Percentiles rank a stretch among this genome's conserved stretches.
Conservation (phyloP, 2,888 invertebrate species). For the Rotaria sp. region DNA sequence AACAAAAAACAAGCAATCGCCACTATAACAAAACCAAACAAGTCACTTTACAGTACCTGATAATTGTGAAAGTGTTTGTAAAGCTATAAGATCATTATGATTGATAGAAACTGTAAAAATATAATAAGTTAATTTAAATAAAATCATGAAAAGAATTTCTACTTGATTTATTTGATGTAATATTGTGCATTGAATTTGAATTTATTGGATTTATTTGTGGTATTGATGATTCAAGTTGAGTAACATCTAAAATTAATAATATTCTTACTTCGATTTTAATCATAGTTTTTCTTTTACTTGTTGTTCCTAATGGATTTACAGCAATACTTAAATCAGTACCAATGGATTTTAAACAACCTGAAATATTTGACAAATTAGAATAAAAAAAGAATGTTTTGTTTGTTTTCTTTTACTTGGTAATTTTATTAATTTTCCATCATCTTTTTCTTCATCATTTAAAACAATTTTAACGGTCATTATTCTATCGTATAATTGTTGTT, state of each 20-base stretch:
- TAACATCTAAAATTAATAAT: no score
- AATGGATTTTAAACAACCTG: slow-evolving; percentile 33
- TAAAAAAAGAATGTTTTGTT: background rate
- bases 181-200: background rate
- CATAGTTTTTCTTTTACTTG: no score
- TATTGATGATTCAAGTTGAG: background rate
- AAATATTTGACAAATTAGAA: background rate
- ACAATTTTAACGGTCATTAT: slow-evolving; percentile 86
- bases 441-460: slow-evolving; percentile 45
- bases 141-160: background rate
- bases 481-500: slow-evolving; percentile 71
- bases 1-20: background rate
- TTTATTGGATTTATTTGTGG: background rate
- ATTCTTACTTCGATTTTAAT: no score
- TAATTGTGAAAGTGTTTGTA: slow-evolving; percentile 1
- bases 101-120: background rate
- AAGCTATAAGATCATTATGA: background rate
- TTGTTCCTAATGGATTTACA: background rate
- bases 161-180: background rate
- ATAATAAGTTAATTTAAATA: background rate
- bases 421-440: slow-evolving; percentile 18
- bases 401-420: background rate
- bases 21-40: background rate
- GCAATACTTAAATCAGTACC: slow-evolving; percentile 30
- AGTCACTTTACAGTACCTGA: background rate